Base-by-base conservation (phyloP, 2,113 vertebrate species). In the Thomomys bottae region DNA sequence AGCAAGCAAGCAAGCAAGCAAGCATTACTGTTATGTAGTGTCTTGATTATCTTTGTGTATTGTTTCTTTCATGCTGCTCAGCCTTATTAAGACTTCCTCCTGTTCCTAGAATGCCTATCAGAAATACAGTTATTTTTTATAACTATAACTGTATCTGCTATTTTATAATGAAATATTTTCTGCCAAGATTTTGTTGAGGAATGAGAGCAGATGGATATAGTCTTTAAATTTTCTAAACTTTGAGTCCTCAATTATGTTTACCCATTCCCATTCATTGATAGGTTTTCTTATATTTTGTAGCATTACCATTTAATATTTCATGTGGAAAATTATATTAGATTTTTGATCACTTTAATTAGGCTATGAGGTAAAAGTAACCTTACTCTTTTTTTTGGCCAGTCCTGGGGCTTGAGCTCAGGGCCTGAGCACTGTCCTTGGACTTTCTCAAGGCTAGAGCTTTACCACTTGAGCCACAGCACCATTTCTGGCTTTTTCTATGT, bases 71-170 rank as follows among this genome's bases (percentile, higher is more conserved):
- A 54, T 54, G 14, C 49, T 17, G 12, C 49, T 54, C 14, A 54
- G 49, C 49, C 49, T 54, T 61, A 61, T 61, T 6, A 21, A 23
- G 23, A 61, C 23, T 7, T 24, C 59, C 59, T 61, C 23, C 20
- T 61, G 21, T 24, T 87, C 12, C 59, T 81, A 86, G 26, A 85
- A 80, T 59, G 61, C 28, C 83, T 87, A 54, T 88, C 72, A 32
- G 71, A 85, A 85, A 77, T 84, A 84, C 20, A 80, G n/a, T 77
- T 84, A 45, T 20, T 20, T 87, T 93, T 94, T 79, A 75, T 54
- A 54, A 14, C 49, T 14, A n/a, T n/a, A 15, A 54, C 14, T 17
- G 49, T 6, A 45, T 45, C 45, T 54, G 18, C 49, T 54, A 77
- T 67, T 57, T 80, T 49, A 24, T 38, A 67, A 71, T 76, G 49